A percentile compares a stretch with the other conserved stretches of the same genome.
These are phyloP conservation scores for Pandemis cinnamomeana DNA, from an alignment of 2,888 invertebrate species.

Conservation along the genomic window DNA sequence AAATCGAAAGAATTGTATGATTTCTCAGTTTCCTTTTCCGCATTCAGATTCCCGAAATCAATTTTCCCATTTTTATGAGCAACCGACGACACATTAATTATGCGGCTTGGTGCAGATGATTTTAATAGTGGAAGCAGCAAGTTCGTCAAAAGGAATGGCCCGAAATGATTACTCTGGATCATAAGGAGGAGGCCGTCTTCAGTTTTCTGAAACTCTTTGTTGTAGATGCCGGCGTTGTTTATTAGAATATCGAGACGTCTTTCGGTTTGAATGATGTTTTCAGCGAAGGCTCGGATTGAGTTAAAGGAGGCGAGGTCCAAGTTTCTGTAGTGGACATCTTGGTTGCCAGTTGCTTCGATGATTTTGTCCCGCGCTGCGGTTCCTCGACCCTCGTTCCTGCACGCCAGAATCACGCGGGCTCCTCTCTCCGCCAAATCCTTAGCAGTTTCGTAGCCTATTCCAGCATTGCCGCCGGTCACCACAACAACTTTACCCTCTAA, in stretches of 20 bases:
- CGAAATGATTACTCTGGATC: conserved; percentile 82
- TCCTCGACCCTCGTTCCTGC: conserved; percentile 66
- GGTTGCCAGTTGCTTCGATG: conserved; percentile 41
- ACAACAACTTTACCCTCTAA: not conserved
- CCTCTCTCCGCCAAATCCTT: conserved; percentile 78
- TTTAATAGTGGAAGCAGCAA: conserved; percentile 72
- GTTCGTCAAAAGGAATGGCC: conserved; percentile 85
- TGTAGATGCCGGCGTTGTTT: conserved; percentile 80
- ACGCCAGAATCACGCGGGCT: conserved; percentile 86
- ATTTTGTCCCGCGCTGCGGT: conserved; percentile 67
- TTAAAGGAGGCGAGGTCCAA: conserved; percentile 72
- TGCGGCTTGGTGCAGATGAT: conserved; percentile 59
- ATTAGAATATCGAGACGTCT: conserved; percentile 78
- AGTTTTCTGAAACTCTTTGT: conserved; percentile 64
- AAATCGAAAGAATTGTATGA: conserved; percentile 31
- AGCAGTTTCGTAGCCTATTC: conserved; percentile 4
- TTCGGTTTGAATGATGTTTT: conserved; percentile 74
- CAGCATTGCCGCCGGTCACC: conserved; percentile 10
- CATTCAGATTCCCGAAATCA: conserved; percentile 47
- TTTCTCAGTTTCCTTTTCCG: conserved; percentile 4
- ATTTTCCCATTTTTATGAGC: conserved; percentile 57
- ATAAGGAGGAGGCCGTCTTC: conserved; percentile 83
- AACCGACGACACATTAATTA: conserved; percentile 70
- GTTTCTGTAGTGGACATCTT: conserved; percentile 56
- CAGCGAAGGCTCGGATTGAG: conserved; percentile 82